Evolutionary conservation across 2,797 vertebrate genomes (phyloP), one percentile per base, ranked within the genome.

Genomic region (Pteronotus mesoamericanus): DNA sequence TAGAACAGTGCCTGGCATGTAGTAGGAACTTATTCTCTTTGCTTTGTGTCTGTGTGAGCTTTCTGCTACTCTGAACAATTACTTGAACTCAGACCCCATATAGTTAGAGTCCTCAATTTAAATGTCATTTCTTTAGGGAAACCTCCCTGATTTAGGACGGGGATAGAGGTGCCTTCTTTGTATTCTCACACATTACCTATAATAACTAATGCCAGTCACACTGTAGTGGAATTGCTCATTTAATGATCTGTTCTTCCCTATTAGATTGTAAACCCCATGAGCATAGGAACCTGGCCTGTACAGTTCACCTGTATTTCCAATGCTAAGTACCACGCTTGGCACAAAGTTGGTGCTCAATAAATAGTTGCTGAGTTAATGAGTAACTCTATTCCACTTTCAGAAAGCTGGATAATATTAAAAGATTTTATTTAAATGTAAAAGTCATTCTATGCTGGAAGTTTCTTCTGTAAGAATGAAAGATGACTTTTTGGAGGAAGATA

Each of bases 401-500:
- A 94, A 95, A 92, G 10, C 44, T 90, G 22, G 14, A 16, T 77
- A 42, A 42, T 86, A 77, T 71, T 66, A 29, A 48, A 64, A 42
- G 21, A n/a, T 42, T 44, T 61, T 93, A 48, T 1, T 0, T 11
- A 89, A 71, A 53, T 29, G 7, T 51, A 89, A 89, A 71, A 34
- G 95, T 2, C 37, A 71, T 51, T 74, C 24, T 92, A 15, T 55
- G 34, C 29, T 87, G 93, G 59, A 78, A 86, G 21, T 69, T 91
- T 95, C 68, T 71, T 77, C 46, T 61, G 78, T 86, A 85, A 86
- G 29, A 16, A 78, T 88, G 37, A 24, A 85, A 92, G 74, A 48
- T 92, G 42, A 46, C 21, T 89, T 77, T 90, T 74, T 79, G 95
- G 94, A 87, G 77, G 84, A 80, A 82, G 32, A 68, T 15, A 82